phyloP scores from a whole-genome alignment of 2,113 vertebrate genomes.

The Dipodomys spectabilis region DNA sequence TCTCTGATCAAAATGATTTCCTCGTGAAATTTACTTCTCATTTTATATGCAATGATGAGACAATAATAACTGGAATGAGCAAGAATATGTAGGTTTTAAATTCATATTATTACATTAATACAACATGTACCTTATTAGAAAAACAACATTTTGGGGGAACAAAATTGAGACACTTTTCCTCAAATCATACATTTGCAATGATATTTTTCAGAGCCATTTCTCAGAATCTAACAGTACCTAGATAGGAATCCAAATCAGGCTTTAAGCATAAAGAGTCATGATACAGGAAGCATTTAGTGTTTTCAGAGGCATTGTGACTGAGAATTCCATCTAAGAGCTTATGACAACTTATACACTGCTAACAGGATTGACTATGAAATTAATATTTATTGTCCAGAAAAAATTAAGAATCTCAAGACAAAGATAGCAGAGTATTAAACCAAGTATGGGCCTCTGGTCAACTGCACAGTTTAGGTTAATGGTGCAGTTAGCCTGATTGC shows the following conservation, averaged over 20 bases:
- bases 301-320: neutral
- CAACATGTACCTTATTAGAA: neutral
- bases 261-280: neutral
- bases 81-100: slow-evolving; percentile 48
- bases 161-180: neutral
- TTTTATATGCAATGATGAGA: neutral
- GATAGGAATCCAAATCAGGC: neutral
- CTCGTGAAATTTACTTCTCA: slow-evolving; percentile 37
- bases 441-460: no score
- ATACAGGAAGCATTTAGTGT: neutral
- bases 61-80: neutral
- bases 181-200: slow-evolving; percentile 14
- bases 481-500: neutral
- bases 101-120: neutral
- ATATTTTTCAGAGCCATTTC: slow-evolving; percentile 30
- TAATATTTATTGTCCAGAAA: neutral
- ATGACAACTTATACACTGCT: neutral
- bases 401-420: slow-evolving; percentile 13
- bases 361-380: neutral
- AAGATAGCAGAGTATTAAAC: neutral
- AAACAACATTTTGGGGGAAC: neutral
- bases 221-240: neutral
- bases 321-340: neutral
- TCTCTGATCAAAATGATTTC: slow-evolving; percentile 33
- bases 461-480: no score